phyloP scores from a whole-genome alignment of 2,888 invertebrate genomes.

The Odontothrips loti region DNA sequence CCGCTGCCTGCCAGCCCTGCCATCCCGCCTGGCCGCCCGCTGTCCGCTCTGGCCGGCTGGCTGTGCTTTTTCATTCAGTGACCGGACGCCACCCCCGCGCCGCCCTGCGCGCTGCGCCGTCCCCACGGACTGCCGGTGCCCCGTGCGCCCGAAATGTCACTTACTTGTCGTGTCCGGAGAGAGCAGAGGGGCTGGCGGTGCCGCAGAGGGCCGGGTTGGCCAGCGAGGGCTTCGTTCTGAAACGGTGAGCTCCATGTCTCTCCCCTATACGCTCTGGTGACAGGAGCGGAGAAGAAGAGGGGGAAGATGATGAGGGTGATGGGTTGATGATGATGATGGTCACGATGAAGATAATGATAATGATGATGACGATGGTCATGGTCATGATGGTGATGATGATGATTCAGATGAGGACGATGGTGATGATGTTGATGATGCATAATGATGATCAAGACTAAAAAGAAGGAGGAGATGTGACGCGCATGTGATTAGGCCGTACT shows the following conservation, averaged over 20 bases:
- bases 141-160: slow-evolving; percentile 12
- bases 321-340: background rate
- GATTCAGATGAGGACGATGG: too few species aligned
- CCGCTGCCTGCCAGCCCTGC: background rate
- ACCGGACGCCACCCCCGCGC: background rate
- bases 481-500: background rate
- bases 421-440: background rate
- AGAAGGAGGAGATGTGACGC: background rate
- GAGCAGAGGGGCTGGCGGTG: background rate
- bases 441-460: background rate
- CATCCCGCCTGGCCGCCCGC: background rate
- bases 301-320: background rate
- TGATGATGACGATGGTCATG: background rate
- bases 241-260: background rate
- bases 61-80: background rate
- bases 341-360: background rate
- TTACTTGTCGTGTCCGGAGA: slow-evolving; percentile 6
- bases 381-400: too few species aligned
- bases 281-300: background rate
- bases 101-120: background rate
- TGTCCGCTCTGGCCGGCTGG: background rate
- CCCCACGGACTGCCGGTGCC: background rate
- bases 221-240: background rate
- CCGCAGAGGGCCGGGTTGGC: background rate
- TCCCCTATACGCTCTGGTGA: too few species aligned